Evolutionary conservation across 1,140 invertebrate genomes (phyloP).

Genomic region (Ceratina calcarata): DNA sequence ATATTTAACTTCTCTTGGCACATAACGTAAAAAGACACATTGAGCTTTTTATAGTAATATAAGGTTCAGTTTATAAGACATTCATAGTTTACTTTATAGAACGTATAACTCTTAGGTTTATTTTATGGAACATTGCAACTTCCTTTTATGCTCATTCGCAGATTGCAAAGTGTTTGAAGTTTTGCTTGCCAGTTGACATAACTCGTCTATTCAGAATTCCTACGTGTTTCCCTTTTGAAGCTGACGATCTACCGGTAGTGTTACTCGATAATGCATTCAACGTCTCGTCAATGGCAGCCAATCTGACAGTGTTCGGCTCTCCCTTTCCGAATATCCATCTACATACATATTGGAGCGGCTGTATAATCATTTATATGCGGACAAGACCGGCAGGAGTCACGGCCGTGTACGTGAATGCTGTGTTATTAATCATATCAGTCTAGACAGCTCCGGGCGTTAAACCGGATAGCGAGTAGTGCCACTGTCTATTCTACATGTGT

Average conservation of each 20-base stretch:
- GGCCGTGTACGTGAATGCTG: conserved; percentile 28
- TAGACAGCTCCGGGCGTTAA: conserved; percentile 35
- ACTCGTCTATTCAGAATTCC: background rate
- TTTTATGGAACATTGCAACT: too few relatives aligned
- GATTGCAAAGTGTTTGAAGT: too few relatives aligned
- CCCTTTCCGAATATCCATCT: conserved; percentile 35
- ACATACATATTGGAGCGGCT: conserved; percentile 1
- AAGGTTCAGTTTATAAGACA: too few relatives aligned
- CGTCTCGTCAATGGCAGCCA: conserved; percentile 55
- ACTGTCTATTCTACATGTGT: too few relatives aligned
- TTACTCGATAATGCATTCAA: conserved; percentile 67
- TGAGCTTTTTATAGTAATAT: too few relatives aligned
- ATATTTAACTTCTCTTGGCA: too few relatives aligned
- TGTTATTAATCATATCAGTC: conserved; percentile 49
- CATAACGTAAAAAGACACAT: too few relatives aligned
- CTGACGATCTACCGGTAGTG: conserved; percentile 37
- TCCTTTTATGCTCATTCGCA: background rate
- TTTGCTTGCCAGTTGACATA: background rate
- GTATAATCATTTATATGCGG: conserved; percentile 50
- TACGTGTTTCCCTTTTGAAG: conserved; percentile 22
- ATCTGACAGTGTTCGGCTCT: conserved; percentile 48
- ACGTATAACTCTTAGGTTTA: too few relatives aligned
- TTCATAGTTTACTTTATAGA: too few relatives aligned
- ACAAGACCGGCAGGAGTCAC: conserved; percentile 23
- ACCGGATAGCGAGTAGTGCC: background rate